Percentiles rank a stretch among this genome's conserved stretches.
Evolutionary conservation across 2,888 invertebrate species (phyloP).

Genomic region (Epinotia brunnichana): DNA sequence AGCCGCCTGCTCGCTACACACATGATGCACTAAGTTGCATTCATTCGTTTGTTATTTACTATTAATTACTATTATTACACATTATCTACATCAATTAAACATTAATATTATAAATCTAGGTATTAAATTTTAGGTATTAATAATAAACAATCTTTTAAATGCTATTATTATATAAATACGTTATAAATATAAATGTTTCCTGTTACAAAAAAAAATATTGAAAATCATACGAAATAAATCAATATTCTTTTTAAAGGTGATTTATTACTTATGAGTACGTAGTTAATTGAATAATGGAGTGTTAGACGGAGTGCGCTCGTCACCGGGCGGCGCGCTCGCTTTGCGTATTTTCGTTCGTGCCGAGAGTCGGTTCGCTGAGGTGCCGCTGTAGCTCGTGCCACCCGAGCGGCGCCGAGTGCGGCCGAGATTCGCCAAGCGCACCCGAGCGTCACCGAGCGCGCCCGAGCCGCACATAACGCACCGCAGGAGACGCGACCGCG

Average conservation of each 20-base stretch:
- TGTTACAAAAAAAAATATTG: slow-evolving; percentile 84
- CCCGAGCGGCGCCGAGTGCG: slow-evolving; percentile 46
- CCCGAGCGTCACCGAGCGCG: slow-evolving; percentile 41
- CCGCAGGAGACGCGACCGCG: slow-evolving; percentile 77
- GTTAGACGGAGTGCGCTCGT: slow-evolving; percentile 76
- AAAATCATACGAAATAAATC: slow-evolving; percentile 84
- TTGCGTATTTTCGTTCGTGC: slow-evolving; percentile 76
- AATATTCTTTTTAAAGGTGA: slow-evolving; percentile 83
- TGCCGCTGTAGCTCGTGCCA: slow-evolving; percentile 52
- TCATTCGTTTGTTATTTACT: slow-evolving; percentile 66
- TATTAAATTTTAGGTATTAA: slow-evolving; percentile 85
- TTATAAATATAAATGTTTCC: slow-evolving; percentile 85
- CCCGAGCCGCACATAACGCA: slow-evolving; percentile 62
- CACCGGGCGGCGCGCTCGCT: slow-evolving; percentile 75
- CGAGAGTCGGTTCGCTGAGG: slow-evolving; percentile 75
- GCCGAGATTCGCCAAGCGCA: slow-evolving; percentile 49
- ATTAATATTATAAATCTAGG: slow-evolving; percentile 83
- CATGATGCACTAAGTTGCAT: slow-evolving; percentile 78
- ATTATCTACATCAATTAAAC: slow-evolving; percentile 84
- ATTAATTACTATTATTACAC: slow-evolving; percentile 81
- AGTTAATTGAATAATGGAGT: slow-evolving; percentile 83
- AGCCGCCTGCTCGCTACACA: slow-evolving; percentile 68
- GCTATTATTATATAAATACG: slow-evolving; percentile 85
- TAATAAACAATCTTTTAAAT: slow-evolving; percentile 85
- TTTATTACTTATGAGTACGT: slow-evolving; percentile 83